Evolutionary conservation across 2,888 invertebrate genomes (phyloP).

Genomic region (Agriopis aurantiaria): DNA sequence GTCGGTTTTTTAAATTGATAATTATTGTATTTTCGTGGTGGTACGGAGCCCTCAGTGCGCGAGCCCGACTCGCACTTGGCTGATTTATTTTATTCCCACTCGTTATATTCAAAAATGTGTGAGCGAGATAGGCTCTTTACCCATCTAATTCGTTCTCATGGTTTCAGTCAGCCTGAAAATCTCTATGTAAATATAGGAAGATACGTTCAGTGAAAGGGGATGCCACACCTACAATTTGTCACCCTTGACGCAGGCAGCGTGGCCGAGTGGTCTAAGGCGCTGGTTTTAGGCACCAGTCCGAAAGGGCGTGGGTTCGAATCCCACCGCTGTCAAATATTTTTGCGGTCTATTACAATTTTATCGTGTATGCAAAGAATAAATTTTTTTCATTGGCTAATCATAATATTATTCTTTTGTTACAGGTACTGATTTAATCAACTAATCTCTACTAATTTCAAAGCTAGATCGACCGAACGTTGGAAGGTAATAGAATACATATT

Average conservation of each 20-base stretch:
- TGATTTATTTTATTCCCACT: too few species aligned
- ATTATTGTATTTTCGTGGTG: too few species aligned
- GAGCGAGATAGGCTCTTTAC: too few species aligned
- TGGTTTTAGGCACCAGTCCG: constrained; percentile 89
- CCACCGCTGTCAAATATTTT: constrained; percentile 87
- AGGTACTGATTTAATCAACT: constrained; percentile 16
- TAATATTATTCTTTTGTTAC: constrained; percentile 19
- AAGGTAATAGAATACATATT: too few species aligned
- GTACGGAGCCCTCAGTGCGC: too few species aligned
- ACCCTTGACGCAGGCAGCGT: constrained; percentile 79
- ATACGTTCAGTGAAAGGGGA: not conserved
- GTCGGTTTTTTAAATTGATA: too few species aligned
- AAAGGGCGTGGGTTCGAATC: constrained; percentile 91
- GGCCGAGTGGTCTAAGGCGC: constrained; percentile 90
- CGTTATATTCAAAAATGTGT: too few species aligned
- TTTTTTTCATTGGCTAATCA: not conserved
- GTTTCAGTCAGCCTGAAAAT: not conserved
- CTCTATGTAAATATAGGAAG: not conserved
- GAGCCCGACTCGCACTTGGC: too few species aligned
- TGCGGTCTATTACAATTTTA: constrained; percentile 45
- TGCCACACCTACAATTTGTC: constrained; percentile 10
- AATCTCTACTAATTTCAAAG: not conserved
- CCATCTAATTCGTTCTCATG: too few species aligned
- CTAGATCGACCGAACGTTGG: not conserved
- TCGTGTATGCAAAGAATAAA: not conserved